Conservation (phyloP, 2,797 vertebrate genomes). For the Smutsia gigantea region DNA sequence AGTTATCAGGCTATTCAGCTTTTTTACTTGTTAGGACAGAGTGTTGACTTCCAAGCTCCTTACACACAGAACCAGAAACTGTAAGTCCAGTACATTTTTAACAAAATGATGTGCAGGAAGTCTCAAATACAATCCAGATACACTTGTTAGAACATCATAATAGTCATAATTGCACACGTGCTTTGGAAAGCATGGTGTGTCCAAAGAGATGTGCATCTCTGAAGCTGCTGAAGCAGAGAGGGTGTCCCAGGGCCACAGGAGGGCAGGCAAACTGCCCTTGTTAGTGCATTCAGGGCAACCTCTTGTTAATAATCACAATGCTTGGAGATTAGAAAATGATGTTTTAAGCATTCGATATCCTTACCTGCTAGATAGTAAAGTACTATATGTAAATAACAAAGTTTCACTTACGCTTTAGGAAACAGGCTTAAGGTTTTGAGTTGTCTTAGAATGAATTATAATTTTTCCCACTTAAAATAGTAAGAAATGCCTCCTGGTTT, state of each 20-base stretch:
- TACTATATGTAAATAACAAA: not conserved
- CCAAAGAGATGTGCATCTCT: not conserved
- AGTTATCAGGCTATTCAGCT: not conserved
- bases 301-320: not conserved
- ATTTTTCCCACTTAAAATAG: not conserved
- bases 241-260: not conserved
- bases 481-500: not conserved
- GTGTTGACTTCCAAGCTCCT: not conserved
- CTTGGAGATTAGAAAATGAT: not conserved
- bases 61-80: not conserved
- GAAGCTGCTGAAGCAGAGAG: not conserved
- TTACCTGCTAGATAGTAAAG: not conserved
- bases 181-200: not conserved
- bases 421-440: not conserved
- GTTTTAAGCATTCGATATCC: not conserved
- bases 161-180: not conserved
- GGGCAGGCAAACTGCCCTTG: not conserved
- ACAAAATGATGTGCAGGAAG: not conserved
- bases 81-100: not conserved
- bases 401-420: not conserved
- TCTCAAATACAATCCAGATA: not conserved
- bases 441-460: not conserved
- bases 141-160: not conserved
- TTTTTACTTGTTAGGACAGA: not conserved
- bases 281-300: not conserved